Evolutionary conservation across 2,888 invertebrate genomes (phyloP), one percentile per base, ranked within the genome.

Genomic region (Noctua fimbriata): DNA sequence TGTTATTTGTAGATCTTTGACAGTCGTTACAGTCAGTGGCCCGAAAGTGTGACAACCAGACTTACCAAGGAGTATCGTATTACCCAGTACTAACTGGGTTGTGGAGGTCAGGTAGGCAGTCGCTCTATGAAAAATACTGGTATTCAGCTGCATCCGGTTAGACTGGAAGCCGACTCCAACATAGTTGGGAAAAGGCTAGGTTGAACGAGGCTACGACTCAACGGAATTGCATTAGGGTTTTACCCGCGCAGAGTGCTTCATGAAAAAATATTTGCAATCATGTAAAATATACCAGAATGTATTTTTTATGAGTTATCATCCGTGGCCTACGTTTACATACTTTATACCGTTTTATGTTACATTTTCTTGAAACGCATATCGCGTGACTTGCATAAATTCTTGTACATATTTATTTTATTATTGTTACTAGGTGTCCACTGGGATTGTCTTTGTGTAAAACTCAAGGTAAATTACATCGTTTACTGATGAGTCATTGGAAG

Each of bases 161-260:
- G 58, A 58, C n/a, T 58, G n/a, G 58, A n/a, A 58, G 28, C 28
- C 58, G 58, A 60, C 58, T 6, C 6, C 28, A 1, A 28, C 14
- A 28, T 60, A 60, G 16, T 60, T 16, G 16, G 14, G 16, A 16
- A 60, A n/a, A 60, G 6, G 14, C 60, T 32, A 32, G 28, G 18
- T 5, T 7, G 44, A 58, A 75, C 1, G 2, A 5, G 1, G 21
- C 16, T 12, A 28, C 52, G 4, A 52, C 32, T 63, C n/a, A 49
- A n/a, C 52, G 14, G 16, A 82, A 16, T 52, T 58, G 77, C 77
- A 66, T 21, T 6, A 2, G n/a, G 69, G 77, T 83, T 83, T 81
- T 66, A 41, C 65, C 65, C 14, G 3, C 9, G 28, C 49, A 74
- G 21, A 44, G 24, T 58, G 24, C 4, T 24, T 66, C 10, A 41